Conservation (phyloP, 2,797 vertebrate species). For the Tamandua tetradactyla region DNA sequence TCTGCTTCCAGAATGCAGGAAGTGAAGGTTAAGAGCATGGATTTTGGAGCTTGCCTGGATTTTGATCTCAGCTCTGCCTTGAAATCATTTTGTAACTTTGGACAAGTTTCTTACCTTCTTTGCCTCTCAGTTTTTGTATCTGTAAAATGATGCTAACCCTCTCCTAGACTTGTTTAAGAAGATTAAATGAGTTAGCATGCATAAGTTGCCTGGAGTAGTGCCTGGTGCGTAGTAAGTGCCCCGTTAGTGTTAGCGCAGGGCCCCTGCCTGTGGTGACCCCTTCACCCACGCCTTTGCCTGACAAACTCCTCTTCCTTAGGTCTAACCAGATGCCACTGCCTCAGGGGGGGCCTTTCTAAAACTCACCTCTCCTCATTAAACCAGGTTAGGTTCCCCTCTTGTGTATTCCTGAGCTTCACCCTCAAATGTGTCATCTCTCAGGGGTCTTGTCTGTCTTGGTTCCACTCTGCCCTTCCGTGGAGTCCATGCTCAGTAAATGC, state of each 20-base stretch:
- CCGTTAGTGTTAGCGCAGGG: not conserved
- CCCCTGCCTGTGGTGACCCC: not conserved
- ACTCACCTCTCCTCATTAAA: not conserved
- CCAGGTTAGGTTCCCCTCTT: no score
- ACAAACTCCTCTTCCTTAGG: not conserved
- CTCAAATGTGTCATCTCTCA: not conserved
- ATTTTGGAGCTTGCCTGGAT: not conserved
- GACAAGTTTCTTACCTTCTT: not conserved
- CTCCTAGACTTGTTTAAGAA: not conserved
- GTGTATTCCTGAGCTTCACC: not conserved
- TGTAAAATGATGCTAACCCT: not conserved
- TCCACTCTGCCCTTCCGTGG: not conserved
- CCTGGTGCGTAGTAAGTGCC: accelerated
- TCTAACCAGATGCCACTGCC: not conserved
- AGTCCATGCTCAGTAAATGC: accelerated
- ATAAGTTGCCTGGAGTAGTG: accelerated
- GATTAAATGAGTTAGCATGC: accelerated
- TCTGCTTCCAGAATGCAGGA: constrained; percentile 32
- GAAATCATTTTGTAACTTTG: not conserved
- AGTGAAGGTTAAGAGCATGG: not conserved
- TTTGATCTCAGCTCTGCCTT: not conserved
- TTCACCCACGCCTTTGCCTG: not conserved
- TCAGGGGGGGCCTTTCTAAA: not conserved
- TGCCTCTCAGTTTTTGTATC: not conserved
- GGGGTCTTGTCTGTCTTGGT: not conserved